Evolutionary conservation across 2,888 invertebrate genomes (phyloP).

Genomic region (Agrochola litura): DNA sequence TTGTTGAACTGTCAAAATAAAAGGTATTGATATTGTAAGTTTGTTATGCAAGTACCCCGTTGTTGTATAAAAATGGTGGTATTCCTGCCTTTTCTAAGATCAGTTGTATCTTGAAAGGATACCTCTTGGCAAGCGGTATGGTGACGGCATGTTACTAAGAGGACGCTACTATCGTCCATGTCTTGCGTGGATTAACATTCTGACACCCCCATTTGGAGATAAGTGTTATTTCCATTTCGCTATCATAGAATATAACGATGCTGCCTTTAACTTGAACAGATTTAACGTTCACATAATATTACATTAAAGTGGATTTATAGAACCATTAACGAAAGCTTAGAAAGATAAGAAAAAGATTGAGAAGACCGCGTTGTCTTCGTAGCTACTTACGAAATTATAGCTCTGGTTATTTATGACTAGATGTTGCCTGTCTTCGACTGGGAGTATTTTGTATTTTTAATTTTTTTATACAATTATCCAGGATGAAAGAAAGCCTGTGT

Average conservation of each 20-base stretch:
- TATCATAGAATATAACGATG: conserved; percentile 1
- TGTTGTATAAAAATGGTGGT: neutral
- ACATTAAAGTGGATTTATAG: conserved; percentile 43
- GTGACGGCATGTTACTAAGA: too few relatives aligned
- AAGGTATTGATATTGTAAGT: too few relatives aligned
- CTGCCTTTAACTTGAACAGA: conserved; percentile 4
- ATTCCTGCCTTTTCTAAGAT: neutral
- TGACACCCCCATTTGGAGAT: too few relatives aligned
- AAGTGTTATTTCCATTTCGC: neutral
- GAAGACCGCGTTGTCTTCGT: conserved; percentile 7
- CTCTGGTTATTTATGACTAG: conserved; percentile 1
- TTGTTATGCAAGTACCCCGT: too few relatives aligned
- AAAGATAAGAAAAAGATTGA: conserved; percentile 31
- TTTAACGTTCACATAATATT: conserved; percentile 30
- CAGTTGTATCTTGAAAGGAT: neutral
- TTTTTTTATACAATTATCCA: too few relatives aligned
- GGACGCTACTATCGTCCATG: too few relatives aligned
- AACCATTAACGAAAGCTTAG: conserved; percentile 35
- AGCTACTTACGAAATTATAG: neutral
- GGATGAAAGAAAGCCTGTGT: neutral
- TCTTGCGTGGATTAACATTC: too few relatives aligned
- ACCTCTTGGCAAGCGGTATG: neutral
- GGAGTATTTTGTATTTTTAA: neutral
- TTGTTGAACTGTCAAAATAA: too few relatives aligned
- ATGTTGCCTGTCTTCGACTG: neutral